These are phyloP conservation scores for Plectrocnemia conspersa DNA, from an alignment of 1,140 invertebrate genomes.

Conservation along the genomic window DNA sequence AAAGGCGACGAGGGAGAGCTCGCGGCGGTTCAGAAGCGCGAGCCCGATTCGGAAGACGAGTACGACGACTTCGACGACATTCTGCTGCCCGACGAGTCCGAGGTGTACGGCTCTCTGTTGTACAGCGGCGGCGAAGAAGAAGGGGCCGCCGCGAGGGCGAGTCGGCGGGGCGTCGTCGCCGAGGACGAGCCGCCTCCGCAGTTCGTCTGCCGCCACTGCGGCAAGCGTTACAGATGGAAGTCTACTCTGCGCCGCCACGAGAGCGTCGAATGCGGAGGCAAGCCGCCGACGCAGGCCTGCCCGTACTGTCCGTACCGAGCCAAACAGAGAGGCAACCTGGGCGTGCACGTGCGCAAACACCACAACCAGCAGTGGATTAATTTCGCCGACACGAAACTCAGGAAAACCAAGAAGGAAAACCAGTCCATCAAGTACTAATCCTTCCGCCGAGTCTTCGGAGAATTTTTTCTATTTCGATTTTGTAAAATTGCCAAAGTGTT, in stretches of 20 bases:
- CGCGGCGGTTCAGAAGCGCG: conserved; percentile 37
- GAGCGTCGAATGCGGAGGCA: conserved; percentile 82
- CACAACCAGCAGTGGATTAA: conserved; percentile 54
- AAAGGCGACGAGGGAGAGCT: conserved; percentile 16
- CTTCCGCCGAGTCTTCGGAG: background rate
- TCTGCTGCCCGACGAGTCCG: conserved; percentile 45
- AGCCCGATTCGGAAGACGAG: conserved; percentile 43
- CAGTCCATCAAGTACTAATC: conserved; percentile 9
- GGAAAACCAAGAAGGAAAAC: conserved; percentile 44
- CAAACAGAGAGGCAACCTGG: conserved; percentile 73
- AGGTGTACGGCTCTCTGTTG: conserved; percentile 37
- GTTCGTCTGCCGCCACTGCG: conserved; percentile 73
- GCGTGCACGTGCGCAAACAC: conserved; percentile 76
- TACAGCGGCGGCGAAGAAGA: conserved; percentile 5
- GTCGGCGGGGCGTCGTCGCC: conserved; percentile 30
- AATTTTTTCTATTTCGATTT: conserved; percentile 2
- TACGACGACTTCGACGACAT: conserved; percentile 51
- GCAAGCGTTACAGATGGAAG: conserved; percentile 77
- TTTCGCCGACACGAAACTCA: conserved; percentile 48
- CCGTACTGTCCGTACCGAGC: conserved; percentile 75
- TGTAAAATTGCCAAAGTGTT: conserved; percentile 34
- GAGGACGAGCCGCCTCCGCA: conserved; percentile 59
- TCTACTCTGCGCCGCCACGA: conserved; percentile 76
- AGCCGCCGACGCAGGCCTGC: conserved; percentile 75
- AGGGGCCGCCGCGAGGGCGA: conserved; percentile 22